Base-by-base conservation (phyloP, 2,797 vertebrate genomes). In the Chiloscyllium punctatum region DNA sequence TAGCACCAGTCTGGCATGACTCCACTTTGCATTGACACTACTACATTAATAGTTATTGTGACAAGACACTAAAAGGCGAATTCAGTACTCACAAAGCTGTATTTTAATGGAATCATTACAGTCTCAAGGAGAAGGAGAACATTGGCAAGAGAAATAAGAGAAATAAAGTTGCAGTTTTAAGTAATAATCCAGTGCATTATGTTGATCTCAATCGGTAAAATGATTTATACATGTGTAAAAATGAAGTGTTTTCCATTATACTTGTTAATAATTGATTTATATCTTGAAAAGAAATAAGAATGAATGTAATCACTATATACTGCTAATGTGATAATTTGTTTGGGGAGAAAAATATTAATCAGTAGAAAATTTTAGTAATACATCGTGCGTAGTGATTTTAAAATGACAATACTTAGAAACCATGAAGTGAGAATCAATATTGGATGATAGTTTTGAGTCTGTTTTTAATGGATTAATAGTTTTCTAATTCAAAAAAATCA, bases 261-360 rank as follows among this genome's bases (percentile, higher is more conserved):
- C 33, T 66, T 4, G 33, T 37, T 91, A 91, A 91, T 68, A 91
- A 91, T 68, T 91, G 88, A 91, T 91, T 66, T 37, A 68, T 91
- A 18, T 18, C 6, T 21, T 69, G 23, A 1, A 13, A 69, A n/a
- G 37, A 92, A 92, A 68, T 8, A n/a, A 68, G 57, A 23, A 3
- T 42, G 23, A 90, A 66, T 91, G 33, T 91, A 68, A 37, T 91
- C 66, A 62, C 57, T 68, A 30, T 30, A 42, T 69, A 4, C 37
- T 92, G 90, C n/a, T 23, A 4, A 16, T 23, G 18, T 84, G 74
- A 16, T 90, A 23, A 62, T 90, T 62, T 30, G 33, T 33, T 90
- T 1, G 66, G 62, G 66, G 37, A 11, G 62, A 37, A 69, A 42
- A 69, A 69, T 69, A 92, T 18, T 37, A 42, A 92, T 42, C 62